Conservation (phyloP, 1,140 invertebrate species). For the Nasonia giraulti region DNA sequence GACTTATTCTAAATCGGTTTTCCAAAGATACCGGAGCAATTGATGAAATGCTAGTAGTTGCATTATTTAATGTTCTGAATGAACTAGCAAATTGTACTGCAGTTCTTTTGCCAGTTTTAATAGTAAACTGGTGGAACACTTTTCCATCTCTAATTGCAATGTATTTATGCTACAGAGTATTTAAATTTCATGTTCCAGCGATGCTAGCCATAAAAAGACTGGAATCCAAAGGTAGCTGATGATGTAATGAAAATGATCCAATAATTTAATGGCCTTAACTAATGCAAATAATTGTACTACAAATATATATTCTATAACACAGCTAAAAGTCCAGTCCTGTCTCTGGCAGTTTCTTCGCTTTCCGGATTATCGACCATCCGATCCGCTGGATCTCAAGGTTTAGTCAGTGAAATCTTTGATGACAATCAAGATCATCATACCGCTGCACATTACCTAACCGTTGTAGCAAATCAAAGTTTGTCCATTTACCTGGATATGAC, state of each 20-base stretch:
- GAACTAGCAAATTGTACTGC: conserved; percentile 70
- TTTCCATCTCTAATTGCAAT: conserved; percentile 80
- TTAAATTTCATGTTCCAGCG: conserved; percentile 84
- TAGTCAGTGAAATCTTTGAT: conserved; percentile 81
- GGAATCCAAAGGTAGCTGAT: conserved; percentile 82
- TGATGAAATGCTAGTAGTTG: conserved; percentile 88
- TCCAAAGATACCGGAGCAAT: conserved; percentile 88
- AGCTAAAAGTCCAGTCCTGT: conserved; percentile 85
- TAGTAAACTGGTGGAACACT: conserved; percentile 85
- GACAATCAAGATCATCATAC: conserved; percentile 79
- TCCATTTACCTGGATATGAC: conserved; percentile 74
- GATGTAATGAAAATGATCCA: background rate
- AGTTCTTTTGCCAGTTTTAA: conserved; percentile 76
- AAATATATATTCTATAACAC: conserved; percentile 31
- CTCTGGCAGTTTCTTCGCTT: conserved; percentile 84
- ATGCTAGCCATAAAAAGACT: conserved; percentile 88
- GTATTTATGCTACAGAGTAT: conserved; percentile 80
- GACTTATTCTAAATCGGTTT: conserved; percentile 89
- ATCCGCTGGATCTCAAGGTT: conserved; percentile 82
- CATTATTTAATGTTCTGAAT: conserved; percentile 83
- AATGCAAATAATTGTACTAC: background rate
- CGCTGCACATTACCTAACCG: conserved; percentile 84
- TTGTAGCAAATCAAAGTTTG: conserved; percentile 47
- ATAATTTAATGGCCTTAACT: background rate
- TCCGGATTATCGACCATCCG: conserved; percentile 88